phyloP scores from a whole-genome alignment of 2,888 invertebrate species.

The Plagodis pulveraria region DNA sequence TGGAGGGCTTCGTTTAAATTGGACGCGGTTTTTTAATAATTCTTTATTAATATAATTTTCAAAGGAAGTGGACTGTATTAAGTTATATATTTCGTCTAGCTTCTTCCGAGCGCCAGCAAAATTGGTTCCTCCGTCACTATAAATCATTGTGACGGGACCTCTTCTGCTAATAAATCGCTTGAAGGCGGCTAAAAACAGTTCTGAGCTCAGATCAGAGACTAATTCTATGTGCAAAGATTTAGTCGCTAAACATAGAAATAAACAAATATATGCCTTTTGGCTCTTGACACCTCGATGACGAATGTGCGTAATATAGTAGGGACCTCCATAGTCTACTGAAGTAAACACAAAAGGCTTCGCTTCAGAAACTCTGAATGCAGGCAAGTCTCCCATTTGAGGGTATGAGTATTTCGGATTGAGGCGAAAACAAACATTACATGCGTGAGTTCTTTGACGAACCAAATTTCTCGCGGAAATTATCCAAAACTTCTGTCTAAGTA shows the following conservation, averaged over 20 bases:
- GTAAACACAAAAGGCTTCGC: too few relatives aligned
- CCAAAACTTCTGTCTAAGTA: too few relatives aligned
- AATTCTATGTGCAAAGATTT: background rate
- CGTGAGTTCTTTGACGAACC: too few relatives aligned
- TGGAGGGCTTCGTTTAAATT: background rate
- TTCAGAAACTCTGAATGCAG: too few relatives aligned
- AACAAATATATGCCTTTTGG: conserved; percentile 1
- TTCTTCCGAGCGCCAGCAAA: background rate
- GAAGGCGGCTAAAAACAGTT: background rate
- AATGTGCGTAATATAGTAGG: background rate
- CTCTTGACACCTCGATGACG: background rate
- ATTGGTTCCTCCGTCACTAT: background rate
- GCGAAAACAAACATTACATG: too few relatives aligned
- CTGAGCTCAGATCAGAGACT: background rate
- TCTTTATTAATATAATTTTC: background rate
- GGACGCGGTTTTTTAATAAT: background rate
- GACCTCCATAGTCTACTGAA: too few relatives aligned
- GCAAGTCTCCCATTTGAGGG: too few relatives aligned
- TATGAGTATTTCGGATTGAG: too few relatives aligned
- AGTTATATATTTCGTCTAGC: background rate
- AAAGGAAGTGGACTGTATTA: background rate
- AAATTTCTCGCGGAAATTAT: too few relatives aligned
- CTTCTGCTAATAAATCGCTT: background rate
- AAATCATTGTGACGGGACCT: background rate
- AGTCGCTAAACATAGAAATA: background rate